Conservation (phyloP, 2,797 vertebrate genomes). For the Hafferia zeledoni region DNA sequence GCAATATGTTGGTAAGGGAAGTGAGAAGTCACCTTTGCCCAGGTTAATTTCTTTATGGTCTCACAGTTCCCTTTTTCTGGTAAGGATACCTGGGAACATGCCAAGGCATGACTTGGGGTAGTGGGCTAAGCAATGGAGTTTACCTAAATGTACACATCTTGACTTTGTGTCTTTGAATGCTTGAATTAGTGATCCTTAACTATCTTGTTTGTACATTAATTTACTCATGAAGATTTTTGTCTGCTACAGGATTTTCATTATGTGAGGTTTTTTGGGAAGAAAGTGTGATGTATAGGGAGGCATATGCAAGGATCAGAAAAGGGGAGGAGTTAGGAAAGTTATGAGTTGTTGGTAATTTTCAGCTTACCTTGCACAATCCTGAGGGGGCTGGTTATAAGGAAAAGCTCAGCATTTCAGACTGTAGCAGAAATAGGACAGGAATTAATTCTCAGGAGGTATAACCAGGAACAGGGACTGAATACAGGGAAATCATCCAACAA, state of each 20-base stretch:
- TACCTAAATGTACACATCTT: neutral
- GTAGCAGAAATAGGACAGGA: neutral
- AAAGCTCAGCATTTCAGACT: neutral
- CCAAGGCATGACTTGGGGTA: neutral
- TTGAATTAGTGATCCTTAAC: neutral
- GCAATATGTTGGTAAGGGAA: neutral
- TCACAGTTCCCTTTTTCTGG: neutral
- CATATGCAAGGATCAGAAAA: neutral
- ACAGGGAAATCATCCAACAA: neutral
- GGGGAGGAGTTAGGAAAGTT: neutral
- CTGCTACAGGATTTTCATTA: neutral
- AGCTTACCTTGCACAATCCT: neutral
- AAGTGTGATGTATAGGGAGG: rapidly evolving
- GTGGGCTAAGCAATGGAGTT: neutral
- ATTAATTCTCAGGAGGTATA: neutral
- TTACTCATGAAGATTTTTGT: neutral
- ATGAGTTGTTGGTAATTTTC: neutral
- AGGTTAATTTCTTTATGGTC: neutral
- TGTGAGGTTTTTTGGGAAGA: neutral
- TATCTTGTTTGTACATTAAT: neutral
- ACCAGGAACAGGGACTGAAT: neutral
- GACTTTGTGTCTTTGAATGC: neutral
- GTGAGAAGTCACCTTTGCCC: neutral
- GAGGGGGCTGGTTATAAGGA: neutral
- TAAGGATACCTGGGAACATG: neutral